Evolutionary conservation across 2,888 invertebrate genomes (phyloP), one percentile per base, ranked within the genome.

Genomic region (Zaprionus obscuricornis): DNA sequence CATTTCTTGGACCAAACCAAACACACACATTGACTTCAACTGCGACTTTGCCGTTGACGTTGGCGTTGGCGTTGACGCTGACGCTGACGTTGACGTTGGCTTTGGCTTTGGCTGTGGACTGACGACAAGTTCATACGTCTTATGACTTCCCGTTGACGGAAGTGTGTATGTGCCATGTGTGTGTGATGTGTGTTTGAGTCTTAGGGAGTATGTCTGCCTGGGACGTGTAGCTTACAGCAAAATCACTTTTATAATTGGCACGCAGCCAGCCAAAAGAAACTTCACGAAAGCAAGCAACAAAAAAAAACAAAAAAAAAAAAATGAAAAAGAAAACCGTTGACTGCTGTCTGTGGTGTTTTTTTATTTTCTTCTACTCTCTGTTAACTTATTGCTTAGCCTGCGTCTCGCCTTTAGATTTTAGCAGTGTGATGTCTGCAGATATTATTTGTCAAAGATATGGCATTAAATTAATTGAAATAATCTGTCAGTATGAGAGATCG

Each of bases 141-240:
- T 79, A 79, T 79, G 78, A 79, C 86, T 87, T 86, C 83, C 86
- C 84, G 81, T 86, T 83, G 88, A 79, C 87, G 88, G 87, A 88
- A 88, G 88, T 85, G 70, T 74, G 72, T 56, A 56, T 66, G 66
- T 63, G 68, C 36, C 52, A 11, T 58, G 60, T 40, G 54, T 20
- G 58, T 50, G 60, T 47, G 24, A n/a, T 60, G 49, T 65, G 47
- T 56, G 56, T 50, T 45, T 36, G 56, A 57, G 74, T 62, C 78
- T 70, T 58, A n/a, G n/a, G n/a, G n/a, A n/a, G n/a, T n/a, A 71
- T 57, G 75, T 78, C 75, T 74, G 79, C 72, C 60, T 50, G 62
- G 75, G 72, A 85, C 85, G 85, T 83, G 85, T 69, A 79, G 78
- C 78, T 79, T 85, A 85, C 85, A 83, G 83, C 65, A 66, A 74